phyloP scores from a whole-genome alignment of 2,888 invertebrate species.

The Tetrapedia diversipes region DNA sequence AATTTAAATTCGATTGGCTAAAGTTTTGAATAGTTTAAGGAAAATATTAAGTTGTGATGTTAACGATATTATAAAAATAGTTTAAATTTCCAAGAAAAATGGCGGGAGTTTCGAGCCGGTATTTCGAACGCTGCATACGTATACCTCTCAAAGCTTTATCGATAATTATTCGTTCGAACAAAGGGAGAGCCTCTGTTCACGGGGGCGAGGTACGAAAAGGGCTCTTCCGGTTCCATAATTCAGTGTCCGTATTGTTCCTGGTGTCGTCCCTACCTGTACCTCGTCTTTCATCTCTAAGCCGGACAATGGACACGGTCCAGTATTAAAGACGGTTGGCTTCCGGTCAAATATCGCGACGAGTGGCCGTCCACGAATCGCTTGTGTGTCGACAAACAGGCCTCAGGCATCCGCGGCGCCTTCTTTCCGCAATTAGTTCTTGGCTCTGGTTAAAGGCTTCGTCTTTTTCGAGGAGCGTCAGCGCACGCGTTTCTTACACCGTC shows the following conservation, averaged over 20 bases:
- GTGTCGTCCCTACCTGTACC: conserved; percentile 20
- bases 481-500: background rate
- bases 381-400: conserved; percentile 10
- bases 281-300: conserved; percentile 34
- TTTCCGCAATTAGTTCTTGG: conserved; percentile 13
- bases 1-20: too few relatives aligned
- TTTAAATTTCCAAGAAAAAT: too few relatives aligned
- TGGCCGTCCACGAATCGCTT: background rate
- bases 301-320: conserved; percentile 48
- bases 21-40: too few relatives aligned
- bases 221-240: conserved; percentile 48
- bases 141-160: too few relatives aligned
- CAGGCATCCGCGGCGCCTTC: background rate
- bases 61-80: too few relatives aligned
- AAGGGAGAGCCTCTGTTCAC: conserved; percentile 13
- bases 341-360: conserved; percentile 4
- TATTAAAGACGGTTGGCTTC: conserved; percentile 29
- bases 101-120: too few relatives aligned
- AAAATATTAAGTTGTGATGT: too few relatives aligned
- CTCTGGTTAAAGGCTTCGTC: background rate
- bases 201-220: conserved; percentile 38
- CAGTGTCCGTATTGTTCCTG: conserved; percentile 53
- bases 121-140: too few relatives aligned
- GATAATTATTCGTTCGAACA: conserved; percentile 35
- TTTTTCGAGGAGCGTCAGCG: background rate